Evolutionary conservation across 2,797 vertebrate genomes (phyloP).

Genomic region (Apogon hyalosoma): DNA sequence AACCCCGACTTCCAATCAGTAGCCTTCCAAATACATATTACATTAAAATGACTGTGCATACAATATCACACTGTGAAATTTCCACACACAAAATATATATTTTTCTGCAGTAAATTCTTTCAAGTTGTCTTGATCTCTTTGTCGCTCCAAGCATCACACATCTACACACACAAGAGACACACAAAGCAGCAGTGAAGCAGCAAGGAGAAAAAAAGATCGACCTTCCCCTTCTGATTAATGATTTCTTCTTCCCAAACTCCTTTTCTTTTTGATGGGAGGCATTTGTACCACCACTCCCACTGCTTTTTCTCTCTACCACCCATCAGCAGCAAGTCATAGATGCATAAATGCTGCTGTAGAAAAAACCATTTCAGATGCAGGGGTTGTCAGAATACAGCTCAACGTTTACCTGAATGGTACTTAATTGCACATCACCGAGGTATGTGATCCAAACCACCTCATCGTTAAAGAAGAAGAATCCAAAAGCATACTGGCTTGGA

Average conservation of each 20-base stretch:
- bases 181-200: constrained; percentile 25
- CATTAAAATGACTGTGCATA: background rate
- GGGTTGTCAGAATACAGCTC: constrained; percentile 42
- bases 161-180: constrained; percentile 12
- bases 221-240: constrained; percentile 33
- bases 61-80: constrained; percentile 18
- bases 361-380: constrained; percentile 41
- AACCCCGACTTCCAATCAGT: background rate
- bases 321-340: background rate
- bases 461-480: constrained; percentile 26
- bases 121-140: background rate
- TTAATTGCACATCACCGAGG: constrained; percentile 56
- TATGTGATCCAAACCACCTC: constrained; percentile 36
- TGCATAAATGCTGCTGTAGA: background rate
- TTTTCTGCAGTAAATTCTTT: constrained; percentile 1
- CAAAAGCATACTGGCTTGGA: constrained; percentile 13
- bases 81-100: constrained; percentile 4
- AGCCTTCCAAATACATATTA: background rate
- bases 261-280: constrained; percentile 23
- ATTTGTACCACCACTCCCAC: constrained; percentile 26
- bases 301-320: constrained; percentile 4
- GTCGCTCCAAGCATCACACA: background rate
- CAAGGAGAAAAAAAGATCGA: constrained; percentile 13
- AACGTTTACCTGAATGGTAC: constrained; percentile 66
- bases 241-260: constrained; percentile 43